These are phyloP conservation scores for Ianthella basta DNA, from an alignment of 37 sponge, comb jelly and placozoan species.

Conservation along the genomic window DNA sequence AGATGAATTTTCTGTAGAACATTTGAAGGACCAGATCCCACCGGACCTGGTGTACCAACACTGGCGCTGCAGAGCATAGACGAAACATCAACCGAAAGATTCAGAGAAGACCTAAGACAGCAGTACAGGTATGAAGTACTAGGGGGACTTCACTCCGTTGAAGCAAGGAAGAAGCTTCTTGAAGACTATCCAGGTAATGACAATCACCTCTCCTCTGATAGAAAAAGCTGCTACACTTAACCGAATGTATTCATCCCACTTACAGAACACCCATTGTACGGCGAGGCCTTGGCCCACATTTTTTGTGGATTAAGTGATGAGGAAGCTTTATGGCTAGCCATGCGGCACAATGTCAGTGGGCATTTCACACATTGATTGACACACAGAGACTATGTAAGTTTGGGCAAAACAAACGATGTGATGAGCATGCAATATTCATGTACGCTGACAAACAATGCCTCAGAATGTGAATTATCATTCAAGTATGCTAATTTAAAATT, in stretches of 20 bases:
- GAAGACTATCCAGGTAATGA: constrained; percentile 5
- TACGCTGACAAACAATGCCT: no score
- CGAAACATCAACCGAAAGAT: neutral
- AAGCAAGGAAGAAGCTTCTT: constrained; percentile 24
- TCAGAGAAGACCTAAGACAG: constrained; percentile 14
- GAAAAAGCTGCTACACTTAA: neutral
- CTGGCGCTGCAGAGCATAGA: constrained; percentile 30
- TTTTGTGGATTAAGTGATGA: neutral
- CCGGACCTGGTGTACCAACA: constrained; percentile 54
- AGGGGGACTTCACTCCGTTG: constrained; percentile 43
- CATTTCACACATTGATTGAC: no score
- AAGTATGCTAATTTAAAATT: no score
- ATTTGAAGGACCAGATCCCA: constrained; percentile 37
- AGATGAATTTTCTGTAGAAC: constrained; percentile 19
- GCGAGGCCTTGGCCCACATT: neutral
- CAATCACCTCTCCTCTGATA: neutral
- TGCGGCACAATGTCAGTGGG: no score
- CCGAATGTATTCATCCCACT: neutral
- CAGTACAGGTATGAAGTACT: constrained; percentile 50
- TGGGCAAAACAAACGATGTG: no score
- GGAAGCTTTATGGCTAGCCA: no score
- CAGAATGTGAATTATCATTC: no score
- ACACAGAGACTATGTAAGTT: no score
- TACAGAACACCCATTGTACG: neutral
- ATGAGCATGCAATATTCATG: no score